A percentile compares a stretch with the other conserved stretches of the same genome.
phyloP scores from a whole-genome alignment of 2,888 invertebrate genomes.

The Therioaphis trifolii region DNA sequence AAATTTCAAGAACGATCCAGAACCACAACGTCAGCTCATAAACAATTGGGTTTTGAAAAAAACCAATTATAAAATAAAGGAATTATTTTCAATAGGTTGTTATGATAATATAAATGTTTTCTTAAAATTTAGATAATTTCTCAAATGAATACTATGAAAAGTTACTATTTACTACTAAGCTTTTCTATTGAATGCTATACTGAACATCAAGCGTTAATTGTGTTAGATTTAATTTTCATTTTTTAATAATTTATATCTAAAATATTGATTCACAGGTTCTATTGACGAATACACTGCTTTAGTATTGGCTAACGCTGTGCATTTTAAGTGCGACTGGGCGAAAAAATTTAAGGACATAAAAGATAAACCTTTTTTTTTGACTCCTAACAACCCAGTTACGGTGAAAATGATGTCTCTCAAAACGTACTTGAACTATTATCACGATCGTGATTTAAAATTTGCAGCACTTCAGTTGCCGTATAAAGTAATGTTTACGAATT shows the following conservation, averaged over 20 bases:
- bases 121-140: no score
- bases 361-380: conserved; percentile 78
- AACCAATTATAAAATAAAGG: conserved; percentile 84
- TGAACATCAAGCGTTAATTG: no score
- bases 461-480: conserved; percentile 79
- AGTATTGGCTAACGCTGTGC: conserved; percentile 85
- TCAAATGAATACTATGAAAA: no score
- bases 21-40: conserved; percentile 73
- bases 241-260: no score
- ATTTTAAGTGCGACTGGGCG: conserved; percentile 86
- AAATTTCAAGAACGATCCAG: conserved; percentile 73
- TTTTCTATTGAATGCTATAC: no score
- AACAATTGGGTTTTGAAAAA: conserved; percentile 84
- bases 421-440: conserved; percentile 72
- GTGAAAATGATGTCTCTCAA: conserved; percentile 80
- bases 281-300: conserved; percentile 74
- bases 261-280: conserved; percentile 70
- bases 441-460: conserved; percentile 72
- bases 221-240: no score
- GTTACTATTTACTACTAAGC: no score
- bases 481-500: conserved; percentile 68
- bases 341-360: conserved; percentile 75
- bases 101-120: no score
- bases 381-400: conserved; percentile 71
- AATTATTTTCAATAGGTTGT: conserved; percentile 75